Conservation (phyloP, 2,797 vertebrate genomes). For the Lacerta agilis region DNA sequence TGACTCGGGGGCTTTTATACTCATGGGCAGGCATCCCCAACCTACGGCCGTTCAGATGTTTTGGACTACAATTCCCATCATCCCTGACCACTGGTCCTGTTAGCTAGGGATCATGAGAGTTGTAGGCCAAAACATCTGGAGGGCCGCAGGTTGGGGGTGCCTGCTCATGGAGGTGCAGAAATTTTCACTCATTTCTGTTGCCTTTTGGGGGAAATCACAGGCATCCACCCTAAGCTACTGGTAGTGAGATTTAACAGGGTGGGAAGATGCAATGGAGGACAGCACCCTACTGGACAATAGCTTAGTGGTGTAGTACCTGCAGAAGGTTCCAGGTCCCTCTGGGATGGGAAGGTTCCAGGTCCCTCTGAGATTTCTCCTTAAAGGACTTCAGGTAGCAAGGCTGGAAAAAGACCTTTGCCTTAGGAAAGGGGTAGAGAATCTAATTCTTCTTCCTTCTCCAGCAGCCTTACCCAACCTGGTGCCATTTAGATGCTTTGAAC, state of each 20-base stretch:
- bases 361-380: background rate
- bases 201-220: background rate
- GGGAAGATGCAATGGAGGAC: background rate
- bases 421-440: too few relatives aligned
- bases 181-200: background rate
- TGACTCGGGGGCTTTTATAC: background rate
- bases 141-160: too few relatives aligned
- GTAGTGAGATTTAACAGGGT: background rate
- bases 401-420: background rate
- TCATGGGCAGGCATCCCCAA: background rate
- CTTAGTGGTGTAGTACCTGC: background rate
- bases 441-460: too few relatives aligned
- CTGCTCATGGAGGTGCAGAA: background rate
- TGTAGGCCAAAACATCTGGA: too few relatives aligned
- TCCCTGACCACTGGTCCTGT: too few relatives aligned
- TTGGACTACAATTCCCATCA: too few relatives aligned
- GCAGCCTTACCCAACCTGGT: too few relatives aligned
- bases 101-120: too few relatives aligned
- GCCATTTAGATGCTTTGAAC: too few relatives aligned
- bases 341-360: background rate
- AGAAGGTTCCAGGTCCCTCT: too few relatives aligned
- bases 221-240: background rate
- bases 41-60: too few relatives aligned
- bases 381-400: background rate
- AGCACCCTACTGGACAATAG: background rate